Evolutionary conservation across 1,140 invertebrate genomes (phyloP).

Genomic region (Drosophila micromelanica): DNA sequence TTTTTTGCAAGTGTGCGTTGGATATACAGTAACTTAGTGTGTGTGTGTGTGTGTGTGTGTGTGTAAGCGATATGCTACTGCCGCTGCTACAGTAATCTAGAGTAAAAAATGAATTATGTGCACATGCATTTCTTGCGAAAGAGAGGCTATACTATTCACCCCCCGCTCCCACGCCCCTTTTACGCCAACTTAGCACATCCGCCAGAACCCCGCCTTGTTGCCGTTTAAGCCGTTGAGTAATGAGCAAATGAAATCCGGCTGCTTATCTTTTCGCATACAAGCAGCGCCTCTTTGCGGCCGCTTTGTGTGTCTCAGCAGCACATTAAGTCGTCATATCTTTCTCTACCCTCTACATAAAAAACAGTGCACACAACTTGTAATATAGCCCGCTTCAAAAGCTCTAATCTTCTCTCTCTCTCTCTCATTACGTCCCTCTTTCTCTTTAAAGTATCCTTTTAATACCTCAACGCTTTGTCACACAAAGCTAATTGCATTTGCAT

Average conservation of each 20-base stretch:
- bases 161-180: neutral
- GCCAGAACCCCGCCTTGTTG: constrained; percentile 10
- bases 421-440: neutral
- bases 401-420: neutral
- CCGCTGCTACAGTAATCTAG: constrained; percentile 56
- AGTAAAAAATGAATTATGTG: constrained; percentile 81
- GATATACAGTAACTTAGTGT: neutral
- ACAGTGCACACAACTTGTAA: constrained; percentile 1
- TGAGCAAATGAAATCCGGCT: constrained; percentile 79
- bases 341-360: neutral
- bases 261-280: constrained; percentile 74
- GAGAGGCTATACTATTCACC: constrained; percentile 4
- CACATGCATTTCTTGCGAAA: constrained; percentile 69
- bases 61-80: constrained; percentile 28
- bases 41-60: constrained; percentile 14
- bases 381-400: constrained; percentile 17
- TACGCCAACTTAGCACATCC: neutral
- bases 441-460: constrained; percentile 1
- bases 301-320: constrained; percentile 64
- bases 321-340: constrained; percentile 59
- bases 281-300: constrained; percentile 67
- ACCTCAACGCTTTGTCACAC: constrained; percentile 9
- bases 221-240: constrained; percentile 75
- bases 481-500: constrained; percentile 49
- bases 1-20: constrained; percentile 30